A percentile compares a stretch with the other conserved stretches of the same genome.
These are phyloP conservation scores for Rhynchophorus ferrugineus DNA, from an alignment of 1,140 invertebrate genomes.

Conservation along the genomic window DNA sequence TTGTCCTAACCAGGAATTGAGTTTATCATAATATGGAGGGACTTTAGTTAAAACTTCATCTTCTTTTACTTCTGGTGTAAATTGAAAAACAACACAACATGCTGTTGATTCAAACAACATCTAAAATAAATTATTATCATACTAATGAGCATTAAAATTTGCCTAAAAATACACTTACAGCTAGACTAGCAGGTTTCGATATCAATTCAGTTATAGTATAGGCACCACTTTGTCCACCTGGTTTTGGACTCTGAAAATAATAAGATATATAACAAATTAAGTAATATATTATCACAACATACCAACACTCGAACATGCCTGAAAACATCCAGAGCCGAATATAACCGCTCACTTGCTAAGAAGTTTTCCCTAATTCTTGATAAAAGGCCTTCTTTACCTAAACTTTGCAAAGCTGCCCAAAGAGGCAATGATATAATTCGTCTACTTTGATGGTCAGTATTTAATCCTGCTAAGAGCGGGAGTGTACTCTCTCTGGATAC, in stretches of 20 bases:
- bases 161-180: conserved; percentile 42
- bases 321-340: conserved; percentile 63
- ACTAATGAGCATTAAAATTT: not conserved
- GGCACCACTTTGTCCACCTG: conserved; percentile 59
- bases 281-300: conserved; percentile 35
- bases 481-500: conserved; percentile 57
- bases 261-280: conserved; percentile 15
- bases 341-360: conserved; percentile 64
- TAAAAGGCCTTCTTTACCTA: conserved; percentile 70
- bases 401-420: conserved; percentile 70
- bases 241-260: conserved; percentile 55
- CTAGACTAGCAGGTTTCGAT: conserved; percentile 54
- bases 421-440: conserved; percentile 70
- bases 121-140: conserved; percentile 44
- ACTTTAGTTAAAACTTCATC: conserved; percentile 47
- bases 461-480: conserved; percentile 63
- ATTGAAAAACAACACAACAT: conserved; percentile 84
- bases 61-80: conserved; percentile 56
- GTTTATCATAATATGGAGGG: conserved; percentile 77
- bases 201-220: conserved; percentile 56
- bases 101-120: conserved; percentile 71
- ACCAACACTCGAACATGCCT: conserved; percentile 67
- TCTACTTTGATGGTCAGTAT: conserved; percentile 44
- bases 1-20: conserved; percentile 93
- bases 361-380: conserved; percentile 66